phyloP scores from a whole-genome alignment of 2,797 vertebrate species.

The Peromyscus attwateri region DNA sequence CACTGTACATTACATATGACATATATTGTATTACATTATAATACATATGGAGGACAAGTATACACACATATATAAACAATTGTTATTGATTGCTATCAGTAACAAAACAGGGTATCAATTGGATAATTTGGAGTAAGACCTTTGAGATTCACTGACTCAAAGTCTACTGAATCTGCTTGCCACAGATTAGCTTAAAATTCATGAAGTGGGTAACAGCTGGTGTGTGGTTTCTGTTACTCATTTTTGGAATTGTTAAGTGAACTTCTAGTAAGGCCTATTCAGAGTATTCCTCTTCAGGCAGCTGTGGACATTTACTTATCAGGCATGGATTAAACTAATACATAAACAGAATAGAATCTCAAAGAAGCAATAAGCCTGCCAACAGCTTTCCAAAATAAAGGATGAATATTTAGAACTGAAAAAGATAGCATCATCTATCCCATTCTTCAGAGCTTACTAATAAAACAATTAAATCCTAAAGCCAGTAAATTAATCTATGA shows the following conservation, averaged over 20 bases:
- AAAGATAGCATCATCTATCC: neutral
- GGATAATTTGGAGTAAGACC: neutral
- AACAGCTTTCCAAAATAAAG: neutral
- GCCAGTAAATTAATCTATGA: neutral
- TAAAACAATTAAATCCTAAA: neutral
- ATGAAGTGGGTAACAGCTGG: neutral
- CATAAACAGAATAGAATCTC: neutral
- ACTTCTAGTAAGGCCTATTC: neutral
- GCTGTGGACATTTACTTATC: neutral
- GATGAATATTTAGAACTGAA: neutral
- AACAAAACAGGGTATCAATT: neutral
- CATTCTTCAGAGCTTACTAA: neutral
- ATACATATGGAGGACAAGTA: neutral
- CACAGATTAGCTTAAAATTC: constrained; percentile 16
- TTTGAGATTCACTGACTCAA: neutral
- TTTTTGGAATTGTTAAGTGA: neutral
- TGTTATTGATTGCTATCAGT: neutral
- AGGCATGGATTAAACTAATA: neutral
- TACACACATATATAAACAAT: too few species aligned
- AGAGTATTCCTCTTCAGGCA: neutral
- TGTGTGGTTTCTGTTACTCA: neutral
- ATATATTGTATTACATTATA: neutral
- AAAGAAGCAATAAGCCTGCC: neutral
- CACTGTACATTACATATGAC: neutral
- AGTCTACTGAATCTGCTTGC: neutral